Conservation (phyloP, 1,140 invertebrate genomes). For the Pachyrhynchus sulphureomaculatus region DNA sequence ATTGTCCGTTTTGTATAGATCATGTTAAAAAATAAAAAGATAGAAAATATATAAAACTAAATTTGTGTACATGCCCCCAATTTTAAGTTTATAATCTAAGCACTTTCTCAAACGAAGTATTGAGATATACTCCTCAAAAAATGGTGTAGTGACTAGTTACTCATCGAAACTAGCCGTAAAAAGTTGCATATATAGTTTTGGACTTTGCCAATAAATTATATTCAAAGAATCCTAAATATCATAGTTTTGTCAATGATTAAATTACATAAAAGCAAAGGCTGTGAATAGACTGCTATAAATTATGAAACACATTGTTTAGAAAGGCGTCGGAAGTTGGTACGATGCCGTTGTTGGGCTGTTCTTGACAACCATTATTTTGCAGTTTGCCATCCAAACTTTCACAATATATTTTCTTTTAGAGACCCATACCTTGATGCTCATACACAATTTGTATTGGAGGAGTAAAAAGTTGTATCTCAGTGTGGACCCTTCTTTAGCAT, state of each 20-base stretch:
- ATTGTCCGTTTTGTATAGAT: too few species aligned
- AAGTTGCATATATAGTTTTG: not conserved
- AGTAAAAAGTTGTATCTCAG: not conserved
- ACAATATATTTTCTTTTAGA: constrained; percentile 24
- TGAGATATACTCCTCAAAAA: too few species aligned
- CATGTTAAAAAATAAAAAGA: too few species aligned
- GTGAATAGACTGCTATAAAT: constrained; percentile 24
- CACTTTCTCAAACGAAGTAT: too few species aligned
- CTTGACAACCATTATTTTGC: constrained; percentile 30
- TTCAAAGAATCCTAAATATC: constrained; percentile 4
- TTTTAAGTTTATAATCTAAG: too few species aligned
- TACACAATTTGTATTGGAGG: not conserved
- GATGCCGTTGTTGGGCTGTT: constrained; percentile 15
- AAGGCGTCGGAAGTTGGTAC: constrained; percentile 5
- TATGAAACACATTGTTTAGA: constrained; percentile 30
- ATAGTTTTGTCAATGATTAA: constrained; percentile 18
- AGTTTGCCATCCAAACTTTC: constrained; percentile 24
- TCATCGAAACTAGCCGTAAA: too few species aligned
- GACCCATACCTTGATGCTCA: not conserved
- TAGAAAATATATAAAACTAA: too few species aligned
- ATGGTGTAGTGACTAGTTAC: too few species aligned
- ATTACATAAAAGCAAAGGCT: constrained; percentile 11
- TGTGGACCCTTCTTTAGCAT: not conserved
- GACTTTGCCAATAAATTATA: not conserved
- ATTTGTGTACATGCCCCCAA: too few species aligned